Evolutionary conservation across 2,113 vertebrate genomes (phyloP).

Genomic region (Oryzias woworae): DNA sequence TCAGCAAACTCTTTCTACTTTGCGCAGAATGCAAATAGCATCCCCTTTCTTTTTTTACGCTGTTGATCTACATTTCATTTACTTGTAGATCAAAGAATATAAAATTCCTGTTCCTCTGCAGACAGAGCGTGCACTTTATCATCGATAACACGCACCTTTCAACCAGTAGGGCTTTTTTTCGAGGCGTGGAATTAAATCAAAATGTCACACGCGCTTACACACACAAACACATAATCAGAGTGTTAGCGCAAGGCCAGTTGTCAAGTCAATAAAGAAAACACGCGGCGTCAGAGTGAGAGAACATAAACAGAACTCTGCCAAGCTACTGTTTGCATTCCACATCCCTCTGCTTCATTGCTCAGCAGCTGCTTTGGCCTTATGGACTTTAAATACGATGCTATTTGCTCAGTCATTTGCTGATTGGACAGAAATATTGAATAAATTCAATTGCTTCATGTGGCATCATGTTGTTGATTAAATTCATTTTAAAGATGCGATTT

Average conservation of each 20-base stretch:
- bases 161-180: constrained; percentile 52
- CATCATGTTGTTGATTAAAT: no score
- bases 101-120: constrained; percentile 46
- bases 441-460: no score
- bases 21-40: constrained; percentile 10
- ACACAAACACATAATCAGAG: constrained; percentile 5
- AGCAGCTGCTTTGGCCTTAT: constrained; percentile 27
- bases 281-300: constrained; percentile 39
- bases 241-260: constrained; percentile 50
- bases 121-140: constrained; percentile 57
- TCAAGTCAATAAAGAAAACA: constrained; percentile 67
- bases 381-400: constrained; percentile 23
- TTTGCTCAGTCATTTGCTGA: constrained; percentile 25
- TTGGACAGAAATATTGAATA: not conserved
- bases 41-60: not conserved
- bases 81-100: constrained; percentile 50
- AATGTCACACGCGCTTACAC: constrained; percentile 29
- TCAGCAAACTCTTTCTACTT: constrained; percentile 18
- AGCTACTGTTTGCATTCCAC: constrained; percentile 71
- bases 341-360: constrained; percentile 30
- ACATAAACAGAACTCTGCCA: constrained; percentile 59
- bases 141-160: constrained; percentile 53
- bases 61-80: constrained; percentile 46
- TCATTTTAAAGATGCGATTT: no score
- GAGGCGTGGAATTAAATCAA: constrained; percentile 50